phyloP scores from a whole-genome alignment of 2,113 vertebrate species.

The Tetraodon nigroviridis region DNA sequence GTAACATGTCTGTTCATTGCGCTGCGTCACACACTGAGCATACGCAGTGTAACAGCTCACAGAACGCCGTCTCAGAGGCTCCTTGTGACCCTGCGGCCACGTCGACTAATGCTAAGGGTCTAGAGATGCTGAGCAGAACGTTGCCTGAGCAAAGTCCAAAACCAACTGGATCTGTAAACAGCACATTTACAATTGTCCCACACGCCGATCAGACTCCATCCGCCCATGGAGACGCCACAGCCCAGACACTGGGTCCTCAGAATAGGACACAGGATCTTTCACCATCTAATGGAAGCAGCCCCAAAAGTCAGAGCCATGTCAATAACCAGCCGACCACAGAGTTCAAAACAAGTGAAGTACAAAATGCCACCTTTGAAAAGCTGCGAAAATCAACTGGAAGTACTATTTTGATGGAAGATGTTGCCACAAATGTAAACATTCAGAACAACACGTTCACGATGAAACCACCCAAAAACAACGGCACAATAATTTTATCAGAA shows the following conservation, averaged over 20 bases:
- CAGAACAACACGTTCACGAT: constrained; percentile 38
- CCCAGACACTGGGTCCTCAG: constrained; percentile 1
- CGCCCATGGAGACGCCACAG: background rate
- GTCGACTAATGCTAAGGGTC: background rate
- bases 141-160: background rate
- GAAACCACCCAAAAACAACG: constrained; percentile 19
- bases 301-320: background rate
- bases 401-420: background rate
- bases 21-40: constrained; percentile 4
- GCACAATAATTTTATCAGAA: constrained; percentile 34
- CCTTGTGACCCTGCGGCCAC: background rate
- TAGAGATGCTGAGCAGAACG: background rate
- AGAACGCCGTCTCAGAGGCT: constrained; percentile 11
- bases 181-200: constrained; percentile 12
- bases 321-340: background rate
- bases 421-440: background rate
- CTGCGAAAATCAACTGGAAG: constrained; percentile 13
- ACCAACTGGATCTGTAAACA: constrained; percentile 1
- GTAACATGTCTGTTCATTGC: constrained; percentile 13
- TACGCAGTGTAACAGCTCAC: constrained; percentile 8
- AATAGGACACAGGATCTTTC: constrained; percentile 27
- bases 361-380: constrained; percentile 22
- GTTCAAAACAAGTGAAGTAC: background rate
- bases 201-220: background rate
- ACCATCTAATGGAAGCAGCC: background rate